Base-by-base conservation (phyloP, 2,797 vertebrate species). In the Neomorphus geoffroyi region DNA sequence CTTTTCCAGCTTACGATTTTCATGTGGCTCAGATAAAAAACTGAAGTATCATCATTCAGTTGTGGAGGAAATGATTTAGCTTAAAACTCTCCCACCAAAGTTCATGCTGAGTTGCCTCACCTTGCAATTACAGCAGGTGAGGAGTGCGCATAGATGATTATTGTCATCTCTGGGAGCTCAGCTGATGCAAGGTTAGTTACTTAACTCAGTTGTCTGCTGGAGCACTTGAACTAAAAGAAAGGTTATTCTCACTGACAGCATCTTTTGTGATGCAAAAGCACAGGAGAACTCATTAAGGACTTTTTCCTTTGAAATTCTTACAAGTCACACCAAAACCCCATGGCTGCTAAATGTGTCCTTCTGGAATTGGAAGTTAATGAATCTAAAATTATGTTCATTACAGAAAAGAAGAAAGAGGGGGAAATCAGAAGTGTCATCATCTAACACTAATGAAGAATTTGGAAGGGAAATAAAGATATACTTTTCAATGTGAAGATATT, bases 181-280 rank as follows among this genome's bases (percentile, higher is more conserved):
- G 74, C 35, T 88, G 88, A 92, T 64, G 64, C 43, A 81, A 94
- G 48, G 60, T 87, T 82, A 93, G 80, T 77, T 90, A 81, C 67
- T 94, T 88, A 84, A 93, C 66, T 90, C 26, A 53, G 56, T 35
- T 92, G 71, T 92, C 88, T 90, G 81, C 48, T 73, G 43, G 24
- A 92, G 64, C 45, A 75, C 84, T 94, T 90, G 45, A 82, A 93
- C 64, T 87, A 80, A 95, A 95, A 86, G 81, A 91, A 92, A 96
- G 88, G 45, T 80, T 90, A 74, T 71, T 87, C 24, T 85, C 69
- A 80, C 35, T 80, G 84, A 71, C 74, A 71, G 57, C 61, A 91
- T 73, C 69, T 73, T 93, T 74, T 66, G 75, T 65, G 32, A 33
- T 50, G 73, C 24, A 80, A 79, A 93, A 91, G 48, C 58, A 81